A percentile compares a stretch with the other conserved stretches of the same genome.
Conservation (phyloP, 2,113 vertebrate species). For the Stomatorhinus ivindoensis region DNA sequence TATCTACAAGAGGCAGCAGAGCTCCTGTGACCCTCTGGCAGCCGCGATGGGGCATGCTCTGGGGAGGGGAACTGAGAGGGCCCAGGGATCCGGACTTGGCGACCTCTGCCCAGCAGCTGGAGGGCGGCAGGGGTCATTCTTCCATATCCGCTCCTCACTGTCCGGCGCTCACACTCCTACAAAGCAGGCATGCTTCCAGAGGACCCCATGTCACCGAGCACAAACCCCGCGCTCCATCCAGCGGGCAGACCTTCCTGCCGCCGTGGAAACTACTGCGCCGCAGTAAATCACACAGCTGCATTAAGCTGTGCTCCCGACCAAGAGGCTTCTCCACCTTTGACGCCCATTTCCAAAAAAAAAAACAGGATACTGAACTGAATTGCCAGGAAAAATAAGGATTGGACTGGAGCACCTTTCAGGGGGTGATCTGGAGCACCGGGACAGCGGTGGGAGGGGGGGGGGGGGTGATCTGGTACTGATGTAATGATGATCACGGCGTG, state of each 20-base stretch:
- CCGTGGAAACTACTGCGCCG: neutral
- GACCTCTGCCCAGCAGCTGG: neutral
- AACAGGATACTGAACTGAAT: neutral
- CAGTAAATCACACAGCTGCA: neutral
- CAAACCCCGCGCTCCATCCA: neutral
- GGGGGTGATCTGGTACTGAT: neutral
- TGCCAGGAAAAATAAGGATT: neutral
- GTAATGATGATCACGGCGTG: neutral
- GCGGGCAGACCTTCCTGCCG: neutral
- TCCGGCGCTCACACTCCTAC: neutral
- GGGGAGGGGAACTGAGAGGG: neutral
- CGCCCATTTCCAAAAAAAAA: neutral
- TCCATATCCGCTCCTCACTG: neutral
- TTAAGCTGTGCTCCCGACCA: neutral
- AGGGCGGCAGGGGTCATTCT: neutral
- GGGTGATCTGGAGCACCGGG: neutral
- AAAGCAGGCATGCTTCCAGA: neutral
- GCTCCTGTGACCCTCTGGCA: neutral
- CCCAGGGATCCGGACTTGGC: neutral
- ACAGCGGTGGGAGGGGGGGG: neutral
- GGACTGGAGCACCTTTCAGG: neutral
- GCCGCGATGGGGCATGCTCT: neutral
- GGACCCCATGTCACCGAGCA: neutral
- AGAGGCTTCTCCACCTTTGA: neutral
- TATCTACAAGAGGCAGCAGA: neutral